phyloP scores from a whole-genome alignment of 2,797 vertebrate genomes.

The Poeciliopsis turneri region DNA sequence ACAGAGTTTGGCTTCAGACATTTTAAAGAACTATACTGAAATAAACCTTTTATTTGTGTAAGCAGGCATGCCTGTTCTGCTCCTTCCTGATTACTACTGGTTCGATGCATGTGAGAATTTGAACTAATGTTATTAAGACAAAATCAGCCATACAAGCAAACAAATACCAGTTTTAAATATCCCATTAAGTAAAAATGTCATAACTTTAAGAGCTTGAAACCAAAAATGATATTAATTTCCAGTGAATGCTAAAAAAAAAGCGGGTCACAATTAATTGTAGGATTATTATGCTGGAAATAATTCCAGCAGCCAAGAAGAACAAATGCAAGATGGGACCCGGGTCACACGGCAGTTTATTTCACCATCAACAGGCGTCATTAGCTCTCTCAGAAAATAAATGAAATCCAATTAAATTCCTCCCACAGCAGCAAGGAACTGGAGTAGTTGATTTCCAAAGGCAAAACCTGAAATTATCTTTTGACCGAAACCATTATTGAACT shows the following conservation, averaged over 20 bases:
- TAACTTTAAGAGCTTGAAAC: neutral
- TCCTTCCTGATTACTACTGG: neutral
- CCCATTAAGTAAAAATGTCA: neutral
- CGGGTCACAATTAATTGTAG: neutral
- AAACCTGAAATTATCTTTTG: conserved; percentile 1
- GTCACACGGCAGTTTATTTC: conserved; percentile 46
- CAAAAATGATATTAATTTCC: neutral
- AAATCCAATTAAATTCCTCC: conserved; percentile 35
- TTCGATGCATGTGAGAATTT: neutral
- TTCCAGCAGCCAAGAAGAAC: conserved; percentile 14
- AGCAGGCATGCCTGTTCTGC: neutral
- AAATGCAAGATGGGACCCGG: conserved; percentile 25
- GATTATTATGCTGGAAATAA: conserved; percentile 18
- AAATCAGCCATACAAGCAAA: neutral
- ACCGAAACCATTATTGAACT: conserved; percentile 5
- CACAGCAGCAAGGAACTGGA: conserved; percentile 14
- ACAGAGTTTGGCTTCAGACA: too few species aligned
- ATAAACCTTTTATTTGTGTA: neutral
- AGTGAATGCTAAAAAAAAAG: conserved; percentile 4
- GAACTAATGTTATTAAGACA: neutral
- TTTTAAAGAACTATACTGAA: neutral
- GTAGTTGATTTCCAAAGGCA: neutral
- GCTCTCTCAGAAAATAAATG: conserved; percentile 47
- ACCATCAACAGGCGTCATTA: conserved; percentile 48
- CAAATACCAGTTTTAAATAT: neutral